Conservation (phyloP, 2,113 vertebrate genomes). For the Myotis davidii region DNA sequence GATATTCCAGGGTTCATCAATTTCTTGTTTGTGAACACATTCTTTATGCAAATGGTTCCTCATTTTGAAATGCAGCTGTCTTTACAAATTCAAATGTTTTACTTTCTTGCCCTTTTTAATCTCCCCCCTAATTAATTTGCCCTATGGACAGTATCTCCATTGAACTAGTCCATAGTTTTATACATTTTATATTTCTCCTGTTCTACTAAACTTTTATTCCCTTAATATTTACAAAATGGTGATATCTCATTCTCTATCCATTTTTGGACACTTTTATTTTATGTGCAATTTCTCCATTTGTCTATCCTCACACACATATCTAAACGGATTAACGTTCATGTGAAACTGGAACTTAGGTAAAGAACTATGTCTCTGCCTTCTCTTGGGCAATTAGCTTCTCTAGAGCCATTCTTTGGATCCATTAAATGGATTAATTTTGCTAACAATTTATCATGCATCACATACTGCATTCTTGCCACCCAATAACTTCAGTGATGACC, state of each 20-base stretch:
- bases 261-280: neutral
- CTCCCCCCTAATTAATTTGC: neutral
- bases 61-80: neutral
- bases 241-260: neutral
- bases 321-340: neutral
- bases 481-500: no score
- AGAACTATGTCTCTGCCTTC: neutral
- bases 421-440: neutral
- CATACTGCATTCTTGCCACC: neutral
- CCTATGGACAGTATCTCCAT: neutral
- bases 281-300: neutral
- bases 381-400: neutral
- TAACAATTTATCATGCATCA: neutral
- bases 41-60: neutral
- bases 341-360: neutral
- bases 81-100: neutral
- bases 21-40: neutral
- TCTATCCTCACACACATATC: neutral
- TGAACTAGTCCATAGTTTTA: neutral
- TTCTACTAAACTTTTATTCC: neutral
- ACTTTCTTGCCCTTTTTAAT: neutral
- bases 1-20: neutral
- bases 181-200: neutral
- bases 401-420: neutral
- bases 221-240: neutral